Base-by-base conservation (phyloP, 2,797 vertebrate species). In the Karalla daura region DNA sequence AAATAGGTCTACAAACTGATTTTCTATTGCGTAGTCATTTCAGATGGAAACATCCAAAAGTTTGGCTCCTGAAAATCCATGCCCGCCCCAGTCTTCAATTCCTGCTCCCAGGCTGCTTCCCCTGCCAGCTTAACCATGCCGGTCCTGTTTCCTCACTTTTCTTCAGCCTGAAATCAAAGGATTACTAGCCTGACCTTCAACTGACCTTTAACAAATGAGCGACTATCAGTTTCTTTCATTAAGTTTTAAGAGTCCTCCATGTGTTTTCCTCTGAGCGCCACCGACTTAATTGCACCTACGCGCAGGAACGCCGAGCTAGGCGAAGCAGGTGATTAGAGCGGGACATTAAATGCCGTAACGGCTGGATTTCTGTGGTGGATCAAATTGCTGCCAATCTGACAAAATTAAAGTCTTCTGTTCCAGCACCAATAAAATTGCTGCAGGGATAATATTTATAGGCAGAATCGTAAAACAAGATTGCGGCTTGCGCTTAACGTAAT, bases 201-300 rank as follows among this genome's bases (percentile, higher is more conserved):
- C 2, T 52, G 58, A 69, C 63, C 67, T 74, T 62, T n/a, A 64
- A 70, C 58, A 81, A 33, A 78, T 70, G 41, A 61, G 46, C 33
- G 46, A 35, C 51, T 18, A 41, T 53, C 62, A 55, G 13, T 10
- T 65, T 58, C 51, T 49, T 61, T 74, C 54, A 62, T 77, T 63
- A 61, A 39, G 39, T 63, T 77, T 54, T 53, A 47, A 45, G 43
- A 23, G 13, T 51, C 62, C 43, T 61, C 17, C n/a, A 20, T 18
- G 39, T 30, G 65, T 75, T 74, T n/a, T 68, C 70, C 68, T 73
- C 7, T 0, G 54, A 70, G 79, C 18, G 41, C 52, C 21, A 47
- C 53, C 40, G 14, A 65, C 53, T 36, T 74, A 58, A 74, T 56
- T 67, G 66, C 56, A 50, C 7, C 10, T 11, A 21, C 35, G 5